Conservation (phyloP, 2,797 vertebrate genomes). For the Sebastes taczanowskii region DNA sequence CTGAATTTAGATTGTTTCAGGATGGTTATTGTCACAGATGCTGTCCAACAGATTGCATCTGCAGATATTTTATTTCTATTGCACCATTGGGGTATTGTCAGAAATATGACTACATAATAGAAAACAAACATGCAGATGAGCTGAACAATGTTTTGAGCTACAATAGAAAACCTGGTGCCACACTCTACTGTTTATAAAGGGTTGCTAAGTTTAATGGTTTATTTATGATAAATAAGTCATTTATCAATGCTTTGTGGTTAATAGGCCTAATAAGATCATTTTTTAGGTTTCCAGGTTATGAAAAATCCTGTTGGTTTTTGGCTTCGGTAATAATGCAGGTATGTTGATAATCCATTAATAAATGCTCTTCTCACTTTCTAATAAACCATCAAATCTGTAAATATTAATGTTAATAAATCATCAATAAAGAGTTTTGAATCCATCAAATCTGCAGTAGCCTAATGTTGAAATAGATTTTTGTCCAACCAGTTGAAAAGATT, state of each 20-base stretch:
- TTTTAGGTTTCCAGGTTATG: neutral
- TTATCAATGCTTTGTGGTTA: neutral
- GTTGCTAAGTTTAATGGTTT: neutral
- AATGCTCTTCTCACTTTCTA: neutral
- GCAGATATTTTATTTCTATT: slow-evolving; percentile 15
- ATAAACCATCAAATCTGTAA: neutral
- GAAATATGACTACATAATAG: neutral
- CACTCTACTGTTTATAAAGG: neutral
- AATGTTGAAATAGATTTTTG: neutral
- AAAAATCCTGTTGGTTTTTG: neutral
- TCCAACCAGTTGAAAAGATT: neutral
- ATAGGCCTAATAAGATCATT: neutral
- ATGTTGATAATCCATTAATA: neutral
- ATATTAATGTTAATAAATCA: neutral
- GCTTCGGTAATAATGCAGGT: neutral
- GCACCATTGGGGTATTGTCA: neutral
- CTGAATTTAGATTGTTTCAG: slow-evolving; percentile 36
- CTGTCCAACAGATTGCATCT: slow-evolving; percentile 1
- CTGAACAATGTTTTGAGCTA: neutral
- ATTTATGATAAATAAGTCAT: neutral
- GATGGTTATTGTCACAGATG: slow-evolving; percentile 20
- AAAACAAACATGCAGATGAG: neutral
- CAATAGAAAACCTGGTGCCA: neutral
- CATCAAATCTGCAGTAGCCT: neutral
- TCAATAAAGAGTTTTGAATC: neutral